Evolutionary conservation across 2,113 vertebrate species (phyloP).

Genomic region (Sus scrofa): T2T-Sscrofa CM000823.6:25580501-25581000

Average conservation of each 20-base stretch:
- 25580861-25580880: neutral
- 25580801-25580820: neutral
- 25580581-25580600: no score
- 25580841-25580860: neutral
- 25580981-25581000: neutral
- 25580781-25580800: neutral
- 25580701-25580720: neutral
- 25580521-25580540: no score
- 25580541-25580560: no score
- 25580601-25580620: no score
- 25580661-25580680: neutral
- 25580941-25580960: constrained; percentile 16
- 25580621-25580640: no score
- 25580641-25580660: no score
- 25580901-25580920: neutral
- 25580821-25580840: neutral
- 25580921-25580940: neutral
- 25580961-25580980: constrained; percentile 16
- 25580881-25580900: neutral
- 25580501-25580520: no score
- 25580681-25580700: rapidly evolving
- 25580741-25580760: neutral
- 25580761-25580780: neutral
- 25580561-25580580: no score
- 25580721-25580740: neutral